Evolutionary conservation across 2,888 invertebrate species (phyloP), one percentile per base, ranked within the genome.

Genomic region (Eremobia ochroleuca): DNA sequence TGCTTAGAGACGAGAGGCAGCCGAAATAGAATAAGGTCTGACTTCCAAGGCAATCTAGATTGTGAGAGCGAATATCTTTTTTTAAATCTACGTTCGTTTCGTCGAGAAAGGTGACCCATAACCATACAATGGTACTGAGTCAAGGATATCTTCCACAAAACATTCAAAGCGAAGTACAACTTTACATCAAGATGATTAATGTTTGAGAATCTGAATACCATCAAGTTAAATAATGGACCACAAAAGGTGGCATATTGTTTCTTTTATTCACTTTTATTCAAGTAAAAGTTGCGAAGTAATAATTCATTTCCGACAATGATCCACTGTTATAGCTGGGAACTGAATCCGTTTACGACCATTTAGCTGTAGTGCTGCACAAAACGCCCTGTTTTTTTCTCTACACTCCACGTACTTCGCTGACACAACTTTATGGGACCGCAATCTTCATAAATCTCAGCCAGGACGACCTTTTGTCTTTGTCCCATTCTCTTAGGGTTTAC

Each of bases 391-490:
- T 90, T 83, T 89, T 81, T 82, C 74, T 76, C 31, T 77, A 65
- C 74, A 81, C 78, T 75, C 74, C 86, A 90, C 89, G 85, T 89
- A 89, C 85, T 83, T 73, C 69, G 89, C 89, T 88, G 89, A 89
- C 90, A 85, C 90, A 92, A 90, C 82, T 90, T 91, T 90, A 92
- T 90, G 89, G 85, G 86, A 89, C 92, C 94, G 93, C 94, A 95
- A 95, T 95, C 94, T 95, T 93, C 93, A 95, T 95, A 95, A 95
- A 95, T 95, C 95, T 94, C 92, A 87, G 88, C 91, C 90, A 91
- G 90, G 90, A 90, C 94, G 94, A 94, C 94, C 94, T 95, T 95
- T 95, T 95, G 94, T 95, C 95, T 94, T 91, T 93, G 94, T 94
- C 91, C 91, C 92, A 88, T 92, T 92, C 91, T 92, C 91, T 92